Conservation (phyloP, 1,140 invertebrate genomes). For the Diorhabda elongata region DNA sequence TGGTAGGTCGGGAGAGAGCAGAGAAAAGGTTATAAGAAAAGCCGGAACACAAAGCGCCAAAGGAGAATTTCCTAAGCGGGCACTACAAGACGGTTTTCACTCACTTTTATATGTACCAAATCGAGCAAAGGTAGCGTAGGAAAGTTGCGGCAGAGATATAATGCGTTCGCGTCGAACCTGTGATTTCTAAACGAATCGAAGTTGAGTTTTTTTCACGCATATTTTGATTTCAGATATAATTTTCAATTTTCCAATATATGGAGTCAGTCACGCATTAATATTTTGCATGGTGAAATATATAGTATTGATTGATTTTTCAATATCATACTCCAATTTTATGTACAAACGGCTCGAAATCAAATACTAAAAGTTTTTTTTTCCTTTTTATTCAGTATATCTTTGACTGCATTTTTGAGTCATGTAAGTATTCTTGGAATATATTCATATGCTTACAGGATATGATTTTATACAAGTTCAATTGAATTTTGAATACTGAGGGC, state of each 20-base stretch:
- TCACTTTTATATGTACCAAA: neutral
- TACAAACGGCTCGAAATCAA: too few species aligned
- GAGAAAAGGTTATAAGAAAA: neutral
- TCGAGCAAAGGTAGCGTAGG: neutral
- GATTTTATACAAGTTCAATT: too few species aligned
- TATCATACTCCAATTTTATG: neutral
- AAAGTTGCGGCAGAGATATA: neutral
- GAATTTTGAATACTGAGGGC: too few species aligned
- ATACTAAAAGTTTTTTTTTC: too few species aligned
- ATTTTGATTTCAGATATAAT: neutral
- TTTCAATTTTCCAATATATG: neutral
- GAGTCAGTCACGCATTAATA: neutral
- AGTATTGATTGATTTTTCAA: neutral
- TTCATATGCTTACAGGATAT: too few species aligned
- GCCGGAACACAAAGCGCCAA: conserved; percentile 1
- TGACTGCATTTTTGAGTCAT: too few species aligned
- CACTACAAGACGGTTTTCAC: neutral
- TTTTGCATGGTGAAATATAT: neutral
- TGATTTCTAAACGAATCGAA: neutral
- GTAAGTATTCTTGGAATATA: too few species aligned
- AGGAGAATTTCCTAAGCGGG: neutral
- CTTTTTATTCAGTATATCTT: too few species aligned
- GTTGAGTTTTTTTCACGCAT: conserved; percentile 2
- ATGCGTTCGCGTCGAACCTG: neutral
- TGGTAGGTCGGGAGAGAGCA: neutral